A percentile compares a stretch with the other conserved stretches of the same genome.
phyloP scores from a whole-genome alignment of 2,113 vertebrate species.

The Vulpes vulpes region DNA sequence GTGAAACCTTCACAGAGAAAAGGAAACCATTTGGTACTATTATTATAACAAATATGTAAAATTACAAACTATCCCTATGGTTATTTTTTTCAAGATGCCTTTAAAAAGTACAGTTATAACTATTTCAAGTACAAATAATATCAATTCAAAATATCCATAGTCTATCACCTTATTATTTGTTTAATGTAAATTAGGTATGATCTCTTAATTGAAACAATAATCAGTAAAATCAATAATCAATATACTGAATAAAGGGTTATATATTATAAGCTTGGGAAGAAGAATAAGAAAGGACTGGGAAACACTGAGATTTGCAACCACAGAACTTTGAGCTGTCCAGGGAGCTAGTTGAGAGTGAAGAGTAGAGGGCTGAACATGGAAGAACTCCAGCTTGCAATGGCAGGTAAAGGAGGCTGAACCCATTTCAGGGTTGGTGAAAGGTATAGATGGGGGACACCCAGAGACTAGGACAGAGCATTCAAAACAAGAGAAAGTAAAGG shows the following conservation, averaged over 20 bases:
- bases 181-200: neutral
- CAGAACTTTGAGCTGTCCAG: neutral
- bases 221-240: neutral
- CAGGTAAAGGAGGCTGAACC: neutral
- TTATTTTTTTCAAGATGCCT: conserved; percentile 30
- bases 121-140: conserved; percentile 37
- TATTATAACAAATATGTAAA: conserved; percentile 40
- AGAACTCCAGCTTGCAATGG: neutral
- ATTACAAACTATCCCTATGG: neutral
- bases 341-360: neutral
- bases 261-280: conserved; percentile 12
- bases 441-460: neutral
- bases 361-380: neutral
- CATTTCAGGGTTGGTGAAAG: neutral
- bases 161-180: neutral
- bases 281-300: conserved; percentile 14
- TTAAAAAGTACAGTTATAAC: conserved; percentile 49
- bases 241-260: neutral
- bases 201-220: conserved; percentile 36
- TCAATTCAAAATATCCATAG: conserved; percentile 46
- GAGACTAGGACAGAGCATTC: neutral
- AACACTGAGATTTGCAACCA: neutral
- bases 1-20: conserved; percentile 92
- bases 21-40: conserved; percentile 39
- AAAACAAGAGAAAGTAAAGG: neutral